A percentile compares a stretch with the other conserved stretches of the same genome.
Conservation (phyloP, 2,888 invertebrate species). For the Cabera pusaria region DNA sequence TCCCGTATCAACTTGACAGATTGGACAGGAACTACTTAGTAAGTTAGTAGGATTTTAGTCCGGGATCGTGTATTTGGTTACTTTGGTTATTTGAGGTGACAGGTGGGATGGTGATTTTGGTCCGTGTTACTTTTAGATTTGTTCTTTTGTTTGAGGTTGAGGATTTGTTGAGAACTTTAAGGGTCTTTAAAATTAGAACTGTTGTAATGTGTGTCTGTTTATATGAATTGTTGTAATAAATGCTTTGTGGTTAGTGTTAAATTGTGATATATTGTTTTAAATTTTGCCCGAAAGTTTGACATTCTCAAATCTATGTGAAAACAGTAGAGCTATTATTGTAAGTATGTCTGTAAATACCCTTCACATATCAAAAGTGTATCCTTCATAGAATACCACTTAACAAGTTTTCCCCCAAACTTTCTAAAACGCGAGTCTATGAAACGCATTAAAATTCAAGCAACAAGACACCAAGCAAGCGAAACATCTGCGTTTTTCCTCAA, state of each 20-base stretch:
- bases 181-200: too few relatives aligned
- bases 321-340: too few relatives aligned
- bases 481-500: slow-evolving; percentile 41
- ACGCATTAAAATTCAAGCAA: slow-evolving; percentile 19
- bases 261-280: too few relatives aligned
- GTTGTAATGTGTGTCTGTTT: too few relatives aligned
- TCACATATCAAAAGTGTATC: too few relatives aligned
- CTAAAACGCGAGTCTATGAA: slow-evolving; percentile 6
- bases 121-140: slow-evolving; percentile 9
- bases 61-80: slow-evolving; percentile 7
- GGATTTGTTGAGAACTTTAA: too few relatives aligned
- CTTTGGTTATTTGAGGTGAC: slow-evolving; percentile 15
- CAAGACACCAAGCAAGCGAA: slow-evolving; percentile 24
- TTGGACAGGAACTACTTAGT: slow-evolving; percentile 50
- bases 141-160: slow-evolving; percentile 3
- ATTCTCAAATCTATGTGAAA: too few relatives aligned
- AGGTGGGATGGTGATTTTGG: slow-evolving; percentile 6
- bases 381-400: too few relatives aligned
- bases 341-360: too few relatives aligned
- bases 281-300: too few relatives aligned
- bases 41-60: slow-evolving; percentile 31
- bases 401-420: not conserved
- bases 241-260: too few relatives aligned
- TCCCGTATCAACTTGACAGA: slow-evolving; percentile 45
- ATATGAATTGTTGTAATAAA: too few relatives aligned